Percentiles rank a stretch among this genome's conserved stretches.
phyloP scores from a whole-genome alignment of 2,113 vertebrate genomes.

The Calonectris borealis region DNA sequence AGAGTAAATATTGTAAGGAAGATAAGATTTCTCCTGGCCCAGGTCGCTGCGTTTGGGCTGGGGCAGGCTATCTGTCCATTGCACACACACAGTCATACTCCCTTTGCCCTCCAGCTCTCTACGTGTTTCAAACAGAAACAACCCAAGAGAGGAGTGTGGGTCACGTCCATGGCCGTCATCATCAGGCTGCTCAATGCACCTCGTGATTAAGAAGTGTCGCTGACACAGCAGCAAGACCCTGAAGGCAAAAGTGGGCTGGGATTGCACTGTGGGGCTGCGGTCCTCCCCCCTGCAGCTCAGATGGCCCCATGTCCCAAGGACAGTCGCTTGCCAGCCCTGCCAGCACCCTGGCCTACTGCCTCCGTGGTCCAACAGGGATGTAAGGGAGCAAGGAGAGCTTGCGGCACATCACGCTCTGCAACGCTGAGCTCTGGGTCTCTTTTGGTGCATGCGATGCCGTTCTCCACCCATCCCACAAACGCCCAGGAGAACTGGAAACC shows the following conservation, averaged over 20 bases:
- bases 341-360: accelerated
- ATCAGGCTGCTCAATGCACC: accelerated
- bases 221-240: neutral
- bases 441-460: accelerated
- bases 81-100: neutral
- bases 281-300: neutral
- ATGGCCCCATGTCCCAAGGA: neutral
- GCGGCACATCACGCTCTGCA: neutral
- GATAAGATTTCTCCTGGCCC: neutral
- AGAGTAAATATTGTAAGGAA: neutral
- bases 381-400: accelerated
- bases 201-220: accelerated
- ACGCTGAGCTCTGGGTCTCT: accelerated
- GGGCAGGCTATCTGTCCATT: neutral
- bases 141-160: neutral
- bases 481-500: neutral
- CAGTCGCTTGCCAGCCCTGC: neutral
- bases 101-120: neutral
- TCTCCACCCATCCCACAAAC: neutral
- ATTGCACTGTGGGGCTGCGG: accelerated
- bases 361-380: accelerated
- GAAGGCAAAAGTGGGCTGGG: neutral
- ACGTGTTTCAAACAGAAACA: accelerated
- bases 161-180: accelerated
- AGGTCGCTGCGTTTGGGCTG: accelerated